Evolutionary conservation across 2,888 invertebrate genomes (phyloP), one percentile per base, ranked within the genome.

Genomic region (Nebria salina): DNA sequence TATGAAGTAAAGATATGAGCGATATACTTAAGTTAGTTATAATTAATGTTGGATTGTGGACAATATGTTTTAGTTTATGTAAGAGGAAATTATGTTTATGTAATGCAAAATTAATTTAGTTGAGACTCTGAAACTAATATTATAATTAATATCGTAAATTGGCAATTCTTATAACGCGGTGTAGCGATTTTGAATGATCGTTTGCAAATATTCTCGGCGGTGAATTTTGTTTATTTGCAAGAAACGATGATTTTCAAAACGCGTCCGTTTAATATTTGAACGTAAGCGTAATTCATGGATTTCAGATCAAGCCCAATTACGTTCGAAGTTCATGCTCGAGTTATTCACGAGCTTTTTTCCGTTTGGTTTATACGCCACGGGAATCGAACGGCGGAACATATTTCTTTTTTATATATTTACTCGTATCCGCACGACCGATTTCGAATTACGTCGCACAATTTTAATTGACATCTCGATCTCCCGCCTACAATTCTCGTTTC

Each of bases 381-480:
- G 25, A 13, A 76, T 72, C 65, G 72, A 64, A 34, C 34, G 72
- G 54, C 20, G 54, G 13, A 54, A 54, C 54, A 54, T 66, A 54
- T 54, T 54, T 54, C 65, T 76, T 77, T 77, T 68, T 68, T 68
- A 34, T 9, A 64, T 77, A 72, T 77, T 72, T 72, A 73, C 72
- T 78, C 74, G 77, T 73, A 72, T 77, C 41, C 72, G 15, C 13
- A n/a, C 65, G 25, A 77, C 34, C 65, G 77, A 74, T 43, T 25
- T n/a, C 34, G 41, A 76, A 76, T 76, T 76, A 42, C 70, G 66
- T 42, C 54, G 76, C 54, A 26, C 65, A 66, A 42, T 74, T 78
- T 74, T 74, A 78, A 78, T 78, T 78, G 77, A 77, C 77, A 77
- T 73, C 74, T 11, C 26, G 65, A 65, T 78, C 68, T 68, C 26